Percentiles rank a stretch among this genome's conserved stretches.
phyloP scores from a whole-genome alignment of 2,888 invertebrate genomes.

The Coecobrya sp. region DNA sequence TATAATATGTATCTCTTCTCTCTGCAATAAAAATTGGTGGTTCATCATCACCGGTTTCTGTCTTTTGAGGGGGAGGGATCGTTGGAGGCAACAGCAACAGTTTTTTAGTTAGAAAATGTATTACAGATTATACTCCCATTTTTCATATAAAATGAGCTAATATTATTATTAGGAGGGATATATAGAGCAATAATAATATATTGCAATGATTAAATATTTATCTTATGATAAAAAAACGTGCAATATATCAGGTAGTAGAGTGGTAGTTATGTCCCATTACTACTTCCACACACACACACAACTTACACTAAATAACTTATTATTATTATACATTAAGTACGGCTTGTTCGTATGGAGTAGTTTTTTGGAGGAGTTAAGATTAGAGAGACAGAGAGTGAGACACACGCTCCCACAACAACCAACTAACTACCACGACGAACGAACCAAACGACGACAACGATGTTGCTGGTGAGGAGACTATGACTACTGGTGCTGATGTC shows the following conservation, averaged over 20 bases:
- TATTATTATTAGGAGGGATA: neutral
- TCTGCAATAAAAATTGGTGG: no score
- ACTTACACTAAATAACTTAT: neutral
- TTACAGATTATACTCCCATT: neutral
- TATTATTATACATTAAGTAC: neutral
- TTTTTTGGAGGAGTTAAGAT: no score
- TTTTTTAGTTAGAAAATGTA: neutral
- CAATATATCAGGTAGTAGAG: neutral
- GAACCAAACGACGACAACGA: neutral
- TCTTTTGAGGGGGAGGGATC: neutral
- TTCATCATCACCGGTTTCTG: neutral
- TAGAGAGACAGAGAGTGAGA: neutral
- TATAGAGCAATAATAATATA: constrained; percentile 5
- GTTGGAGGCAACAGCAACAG: neutral
- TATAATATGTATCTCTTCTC: no score
- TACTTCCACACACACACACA: neutral
- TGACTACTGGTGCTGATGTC: constrained; percentile 52
- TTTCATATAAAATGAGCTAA: constrained; percentile 3
- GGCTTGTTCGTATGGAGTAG: no score
- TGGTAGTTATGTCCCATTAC: neutral
- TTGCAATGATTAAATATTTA: constrained; percentile 22
- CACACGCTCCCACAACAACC: constrained; percentile 47
- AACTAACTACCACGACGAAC: constrained; percentile 40
- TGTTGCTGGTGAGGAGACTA: no score
- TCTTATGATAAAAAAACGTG: constrained; percentile 3